Conservation (phyloP, 2,888 invertebrate genomes). For the Pyrrhosoma nymphula region DNA sequence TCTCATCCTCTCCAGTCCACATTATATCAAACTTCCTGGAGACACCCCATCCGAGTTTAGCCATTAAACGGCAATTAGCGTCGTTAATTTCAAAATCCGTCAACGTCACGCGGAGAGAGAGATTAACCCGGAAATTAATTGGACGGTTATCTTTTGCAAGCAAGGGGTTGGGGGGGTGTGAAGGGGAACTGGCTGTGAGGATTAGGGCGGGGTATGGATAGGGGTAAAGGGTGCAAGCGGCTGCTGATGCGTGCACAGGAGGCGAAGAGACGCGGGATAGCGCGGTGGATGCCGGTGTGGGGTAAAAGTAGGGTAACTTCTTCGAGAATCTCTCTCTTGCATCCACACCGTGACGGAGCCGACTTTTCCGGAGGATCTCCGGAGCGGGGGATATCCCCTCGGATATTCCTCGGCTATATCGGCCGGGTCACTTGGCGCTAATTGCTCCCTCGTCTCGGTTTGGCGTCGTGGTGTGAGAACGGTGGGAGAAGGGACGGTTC, state of each 20-base stretch:
- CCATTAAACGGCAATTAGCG: constrained; percentile 66
- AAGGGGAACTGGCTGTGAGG: too few relatives aligned
- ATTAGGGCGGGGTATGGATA: neutral
- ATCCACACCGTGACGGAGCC: neutral
- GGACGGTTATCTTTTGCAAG: constrained; percentile 58
- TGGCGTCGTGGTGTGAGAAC: neutral
- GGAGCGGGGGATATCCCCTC: neutral
- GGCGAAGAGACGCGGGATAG: neutral
- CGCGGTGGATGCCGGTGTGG: neutral
- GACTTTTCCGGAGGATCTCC: neutral
- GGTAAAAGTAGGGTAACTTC: constrained; percentile 43
- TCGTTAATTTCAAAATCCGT: constrained; percentile 64
- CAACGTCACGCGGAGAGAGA: constrained; percentile 54
- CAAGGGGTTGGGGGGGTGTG: neutral
- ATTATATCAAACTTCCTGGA: constrained; percentile 58
- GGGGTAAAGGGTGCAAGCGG: neutral
- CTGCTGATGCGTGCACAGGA: neutral
- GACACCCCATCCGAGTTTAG: constrained; percentile 49
- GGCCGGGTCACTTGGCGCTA: constrained; percentile 35
- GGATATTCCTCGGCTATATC: neutral
- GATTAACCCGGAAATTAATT: constrained; percentile 61
- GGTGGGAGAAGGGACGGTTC: neutral
- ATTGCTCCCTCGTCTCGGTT: neutral
- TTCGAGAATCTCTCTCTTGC: neutral
- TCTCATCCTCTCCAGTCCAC: neutral